Conservation (phyloP, 2,113 vertebrate genomes). For the Nyctibius bracteatus region DNA sequence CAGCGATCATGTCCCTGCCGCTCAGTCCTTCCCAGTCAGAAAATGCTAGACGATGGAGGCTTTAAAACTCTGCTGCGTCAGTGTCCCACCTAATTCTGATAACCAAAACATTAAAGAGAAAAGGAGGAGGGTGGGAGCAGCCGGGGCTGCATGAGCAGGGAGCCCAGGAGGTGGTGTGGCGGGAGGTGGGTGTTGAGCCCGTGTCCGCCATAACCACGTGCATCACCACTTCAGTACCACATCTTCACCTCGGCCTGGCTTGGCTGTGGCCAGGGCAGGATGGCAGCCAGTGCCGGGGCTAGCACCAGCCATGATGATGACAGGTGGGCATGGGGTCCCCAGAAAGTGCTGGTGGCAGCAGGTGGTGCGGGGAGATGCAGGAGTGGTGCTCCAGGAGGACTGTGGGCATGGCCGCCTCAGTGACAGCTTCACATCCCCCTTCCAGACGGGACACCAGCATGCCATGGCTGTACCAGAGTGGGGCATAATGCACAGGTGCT, state of each 20-base stretch:
- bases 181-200: background rate
- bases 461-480: background rate
- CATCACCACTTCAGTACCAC: background rate
- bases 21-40: background rate
- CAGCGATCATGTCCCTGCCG: fast-evolving
- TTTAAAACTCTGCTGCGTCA: background rate
- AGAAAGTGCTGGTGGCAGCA: background rate
- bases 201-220: background rate
- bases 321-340: fast-evolving
- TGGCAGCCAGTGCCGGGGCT: fast-evolving
- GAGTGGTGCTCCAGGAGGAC: background rate
- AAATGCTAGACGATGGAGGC: background rate
- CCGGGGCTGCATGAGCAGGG: fast-evolving
- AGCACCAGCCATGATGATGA: fast-evolving
- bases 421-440: background rate
- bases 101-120: background rate
- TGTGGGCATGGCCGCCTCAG: fast-evolving
- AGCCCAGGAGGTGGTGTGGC: background rate
- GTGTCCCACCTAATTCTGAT: background rate
- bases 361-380: background rate
- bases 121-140: background rate
- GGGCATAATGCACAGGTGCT: background rate
- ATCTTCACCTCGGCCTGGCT: fast-evolving
- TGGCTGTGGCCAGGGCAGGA: background rate
- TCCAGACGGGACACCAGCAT: background rate